Evolutionary conservation across 2,113 vertebrate species (phyloP).

Genomic region (Camarhynchus parvulus): DNA sequence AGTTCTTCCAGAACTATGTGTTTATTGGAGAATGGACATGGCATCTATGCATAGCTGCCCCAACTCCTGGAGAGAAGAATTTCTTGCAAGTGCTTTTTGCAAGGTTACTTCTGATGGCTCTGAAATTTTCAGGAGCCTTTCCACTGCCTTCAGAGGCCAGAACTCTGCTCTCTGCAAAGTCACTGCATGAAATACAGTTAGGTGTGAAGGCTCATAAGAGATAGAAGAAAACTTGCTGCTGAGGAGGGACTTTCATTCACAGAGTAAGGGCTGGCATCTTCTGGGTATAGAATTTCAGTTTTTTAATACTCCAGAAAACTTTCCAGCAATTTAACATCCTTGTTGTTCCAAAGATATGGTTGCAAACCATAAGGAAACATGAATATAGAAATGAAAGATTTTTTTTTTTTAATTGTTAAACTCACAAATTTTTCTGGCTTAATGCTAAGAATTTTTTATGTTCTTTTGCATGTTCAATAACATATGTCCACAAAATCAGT

Average conservation of each 20-base stretch:
- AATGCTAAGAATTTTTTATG: background rate
- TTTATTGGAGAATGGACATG: background rate
- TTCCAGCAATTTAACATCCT: background rate
- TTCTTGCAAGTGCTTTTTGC: background rate
- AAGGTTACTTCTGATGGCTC: background rate
- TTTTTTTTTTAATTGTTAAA: background rate
- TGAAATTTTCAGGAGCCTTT: background rate
- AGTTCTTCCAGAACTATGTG: background rate
- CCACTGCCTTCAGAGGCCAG: background rate
- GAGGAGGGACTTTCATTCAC: background rate
- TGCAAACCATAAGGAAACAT: background rate
- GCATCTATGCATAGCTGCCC: background rate
- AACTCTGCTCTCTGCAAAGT: background rate
- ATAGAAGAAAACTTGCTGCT: background rate
- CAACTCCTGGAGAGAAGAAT: background rate
- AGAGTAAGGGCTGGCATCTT: background rate
- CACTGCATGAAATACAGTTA: background rate
- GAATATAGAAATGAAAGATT: background rate
- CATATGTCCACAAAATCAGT: background rate
- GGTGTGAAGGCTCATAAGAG: background rate
- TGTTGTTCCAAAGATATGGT: background rate
- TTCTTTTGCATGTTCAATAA: background rate
- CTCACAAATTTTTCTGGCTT: background rate
- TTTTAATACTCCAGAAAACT: background rate
- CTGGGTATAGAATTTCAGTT: background rate